Conservation (phyloP, 2,113 vertebrate genomes). For the Myrmophylax atrothorax region DNA sequence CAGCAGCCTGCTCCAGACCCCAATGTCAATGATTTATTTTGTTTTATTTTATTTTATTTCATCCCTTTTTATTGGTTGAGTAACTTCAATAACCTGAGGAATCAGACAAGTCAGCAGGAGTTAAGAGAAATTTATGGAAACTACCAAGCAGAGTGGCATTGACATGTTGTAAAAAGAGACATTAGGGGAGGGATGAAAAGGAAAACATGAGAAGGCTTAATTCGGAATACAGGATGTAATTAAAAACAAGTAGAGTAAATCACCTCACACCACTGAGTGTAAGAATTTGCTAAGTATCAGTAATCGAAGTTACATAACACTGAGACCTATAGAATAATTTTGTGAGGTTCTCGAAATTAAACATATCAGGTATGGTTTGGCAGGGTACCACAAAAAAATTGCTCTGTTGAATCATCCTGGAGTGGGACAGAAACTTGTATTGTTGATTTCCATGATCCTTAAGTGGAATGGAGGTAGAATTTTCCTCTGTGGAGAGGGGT, state of each 20-base stretch:
- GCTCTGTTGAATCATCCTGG: background rate
- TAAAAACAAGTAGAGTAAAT: constrained; percentile 7
- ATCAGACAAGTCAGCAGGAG: background rate
- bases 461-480: background rate
- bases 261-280: background rate
- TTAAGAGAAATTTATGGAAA: constrained; percentile 24
- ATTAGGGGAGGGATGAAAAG: background rate
- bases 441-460: background rate
- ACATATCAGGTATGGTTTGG: background rate
- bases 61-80: background rate
- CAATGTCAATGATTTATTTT: background rate
- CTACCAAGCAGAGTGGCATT: background rate
- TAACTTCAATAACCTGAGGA: background rate
- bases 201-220: background rate
- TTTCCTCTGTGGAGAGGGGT: background rate
- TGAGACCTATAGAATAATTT: background rate
- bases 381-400: background rate
- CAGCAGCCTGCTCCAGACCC: background rate
- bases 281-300: background rate
- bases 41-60: background rate
- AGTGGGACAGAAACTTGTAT: background rate
- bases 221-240: background rate
- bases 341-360: background rate
- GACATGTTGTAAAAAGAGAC: background rate
- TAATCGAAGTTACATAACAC: background rate